Conservation (phyloP, 2,797 vertebrate genomes). For the Sternotherus odoratus region DNA sequence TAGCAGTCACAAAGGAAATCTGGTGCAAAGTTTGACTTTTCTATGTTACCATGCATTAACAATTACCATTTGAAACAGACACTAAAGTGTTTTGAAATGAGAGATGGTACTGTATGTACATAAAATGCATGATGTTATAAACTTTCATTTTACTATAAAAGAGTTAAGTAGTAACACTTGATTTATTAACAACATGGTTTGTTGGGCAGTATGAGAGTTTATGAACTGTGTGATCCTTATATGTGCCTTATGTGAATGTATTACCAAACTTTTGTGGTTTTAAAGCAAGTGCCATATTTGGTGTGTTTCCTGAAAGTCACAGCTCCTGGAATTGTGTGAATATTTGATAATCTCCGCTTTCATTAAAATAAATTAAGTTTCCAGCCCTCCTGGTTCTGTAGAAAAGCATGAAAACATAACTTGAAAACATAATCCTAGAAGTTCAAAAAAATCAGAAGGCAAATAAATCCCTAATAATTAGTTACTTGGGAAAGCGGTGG, state of each 20-base stretch:
- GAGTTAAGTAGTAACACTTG: neutral
- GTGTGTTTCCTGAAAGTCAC: neutral
- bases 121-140: neutral
- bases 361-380: neutral
- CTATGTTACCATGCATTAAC: neutral
- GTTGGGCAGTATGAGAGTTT: fast-evolving
- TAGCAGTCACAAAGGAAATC: neutral
- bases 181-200: neutral
- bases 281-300: neutral
- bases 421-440: neutral
- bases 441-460: neutral
- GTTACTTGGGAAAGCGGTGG: too few relatives aligned
- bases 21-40: slow-evolving; percentile 2
- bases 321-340: neutral
- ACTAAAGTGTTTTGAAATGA: neutral
- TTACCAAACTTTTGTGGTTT: neutral
- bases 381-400: neutral
- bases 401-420: neutral
- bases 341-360: neutral
- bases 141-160: neutral
- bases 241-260: neutral
- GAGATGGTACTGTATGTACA: neutral
- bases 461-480: neutral
- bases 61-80: slow-evolving; percentile 33
- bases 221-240: neutral